A percentile compares a stretch with the other conserved stretches of the same genome.
phyloP scores from a whole-genome alignment of 2,888 invertebrate species.

The Dynastes grantii region DNA sequence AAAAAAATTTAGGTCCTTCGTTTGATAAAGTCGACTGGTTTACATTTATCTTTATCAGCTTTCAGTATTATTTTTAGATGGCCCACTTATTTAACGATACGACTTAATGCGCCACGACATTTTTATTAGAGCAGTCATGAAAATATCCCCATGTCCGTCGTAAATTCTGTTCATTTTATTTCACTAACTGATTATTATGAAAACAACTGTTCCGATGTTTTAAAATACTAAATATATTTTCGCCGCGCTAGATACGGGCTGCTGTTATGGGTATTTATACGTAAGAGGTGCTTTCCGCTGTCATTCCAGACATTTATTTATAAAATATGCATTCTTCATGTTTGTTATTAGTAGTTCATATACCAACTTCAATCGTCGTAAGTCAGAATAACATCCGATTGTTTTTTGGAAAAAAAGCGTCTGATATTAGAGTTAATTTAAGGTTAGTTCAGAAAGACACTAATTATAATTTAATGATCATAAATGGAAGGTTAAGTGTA shows the following conservation, averaged over 20 bases:
- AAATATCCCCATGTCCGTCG: constrained; percentile 14
- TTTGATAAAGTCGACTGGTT: constrained; percentile 26
- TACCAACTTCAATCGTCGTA: background rate
- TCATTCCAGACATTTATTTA: constrained; percentile 18
- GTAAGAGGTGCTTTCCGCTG: background rate
- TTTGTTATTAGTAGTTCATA: background rate
- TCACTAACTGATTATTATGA: constrained; percentile 30
- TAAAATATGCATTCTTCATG: constrained; percentile 7
- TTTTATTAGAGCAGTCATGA: constrained; percentile 17
- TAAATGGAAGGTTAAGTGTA: constrained; percentile 18
- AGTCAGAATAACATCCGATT: background rate
- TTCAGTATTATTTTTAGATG: constrained; percentile 40
- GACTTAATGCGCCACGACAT: constrained; percentile 28
- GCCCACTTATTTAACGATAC: constrained; percentile 42
- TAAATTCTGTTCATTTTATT: constrained; percentile 25
- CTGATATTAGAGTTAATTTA: constrained; percentile 9
- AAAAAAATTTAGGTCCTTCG: constrained; percentile 18
- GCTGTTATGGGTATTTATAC: constrained; percentile 11
- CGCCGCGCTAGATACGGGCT: background rate
- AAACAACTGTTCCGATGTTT: constrained; percentile 25
- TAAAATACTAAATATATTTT: constrained; percentile 11
- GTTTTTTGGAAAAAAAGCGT: constrained; percentile 7
- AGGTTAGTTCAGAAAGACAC: constrained; percentile 7
- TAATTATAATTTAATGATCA: constrained; percentile 21
- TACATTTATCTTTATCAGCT: constrained; percentile 22